These are phyloP conservation scores for Wiebesia pumilae DNA, from an alignment of 1,140 invertebrate species.

Conservation along the genomic window DNA sequence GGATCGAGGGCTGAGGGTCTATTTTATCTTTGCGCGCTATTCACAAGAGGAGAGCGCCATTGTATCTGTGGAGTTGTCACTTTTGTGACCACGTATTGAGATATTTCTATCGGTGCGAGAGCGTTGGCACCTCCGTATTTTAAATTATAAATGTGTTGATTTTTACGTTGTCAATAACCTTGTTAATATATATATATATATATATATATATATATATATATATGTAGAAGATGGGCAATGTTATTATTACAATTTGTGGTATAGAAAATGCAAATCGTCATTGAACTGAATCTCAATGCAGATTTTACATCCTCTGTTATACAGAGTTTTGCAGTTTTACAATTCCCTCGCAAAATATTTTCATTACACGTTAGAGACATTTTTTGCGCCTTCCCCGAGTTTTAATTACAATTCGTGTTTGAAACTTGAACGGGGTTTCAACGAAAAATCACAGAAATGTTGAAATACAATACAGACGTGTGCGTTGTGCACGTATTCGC, in stretches of 20 bases:
- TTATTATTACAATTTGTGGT: too few species aligned
- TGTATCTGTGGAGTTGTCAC: not conserved
- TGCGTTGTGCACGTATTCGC: not conserved
- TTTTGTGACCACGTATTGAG: not conserved
- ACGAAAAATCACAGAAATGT: not conserved
- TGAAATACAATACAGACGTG: not conserved
- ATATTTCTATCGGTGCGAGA: not conserved
- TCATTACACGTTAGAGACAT: not conserved
- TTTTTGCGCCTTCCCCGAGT: not conserved
- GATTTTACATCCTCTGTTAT: too few species aligned
- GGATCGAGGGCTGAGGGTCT: not conserved
- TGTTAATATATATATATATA: too few species aligned
- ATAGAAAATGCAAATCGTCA: too few species aligned
- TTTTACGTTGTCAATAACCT: too few species aligned
- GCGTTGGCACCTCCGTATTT: too few species aligned
- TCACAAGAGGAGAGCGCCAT: not conserved
- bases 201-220: too few species aligned
- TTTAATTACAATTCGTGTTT: constrained; percentile 1
- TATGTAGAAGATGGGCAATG: too few species aligned
- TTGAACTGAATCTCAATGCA: too few species aligned
- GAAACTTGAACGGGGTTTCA: not conserved
- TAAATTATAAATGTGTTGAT: too few species aligned
- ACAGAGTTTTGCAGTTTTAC: not conserved
- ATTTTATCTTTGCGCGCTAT: not conserved
- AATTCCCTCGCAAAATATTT: not conserved